These are phyloP conservation scores for Orthosia incerta DNA, from an alignment of 2,888 invertebrate genomes.

Conservation along the genomic window DNA sequence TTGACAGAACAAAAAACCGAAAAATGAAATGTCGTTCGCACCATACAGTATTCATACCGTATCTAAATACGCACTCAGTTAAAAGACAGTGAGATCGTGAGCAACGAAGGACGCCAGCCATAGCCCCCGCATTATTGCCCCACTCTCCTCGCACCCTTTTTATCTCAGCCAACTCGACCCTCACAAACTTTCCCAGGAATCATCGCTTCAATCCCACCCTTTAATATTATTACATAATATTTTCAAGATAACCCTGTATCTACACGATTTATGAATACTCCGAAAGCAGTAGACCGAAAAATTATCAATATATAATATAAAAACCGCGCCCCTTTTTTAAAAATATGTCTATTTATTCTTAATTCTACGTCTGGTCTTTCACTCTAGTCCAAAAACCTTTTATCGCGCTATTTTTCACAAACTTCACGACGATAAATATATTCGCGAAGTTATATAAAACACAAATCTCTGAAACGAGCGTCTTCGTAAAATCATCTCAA, in stretches of 20 bases:
- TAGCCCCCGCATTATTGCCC: conserved; percentile 78
- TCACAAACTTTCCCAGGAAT: conserved; percentile 82
- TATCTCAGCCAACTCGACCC: conserved; percentile 82
- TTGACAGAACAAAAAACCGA: conserved; percentile 17
- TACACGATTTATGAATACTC: conserved; percentile 71
- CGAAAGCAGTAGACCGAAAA: conserved; percentile 67
- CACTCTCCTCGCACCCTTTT: conserved; percentile 83
- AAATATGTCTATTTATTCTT: not conserved
- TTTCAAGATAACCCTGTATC: conserved; percentile 72
- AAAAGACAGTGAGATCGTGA: conserved; percentile 62
- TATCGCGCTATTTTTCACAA: conserved; percentile 21
- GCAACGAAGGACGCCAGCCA: conserved; percentile 61
- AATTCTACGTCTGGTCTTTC: not conserved
- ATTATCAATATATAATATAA: conserved; percentile 61
- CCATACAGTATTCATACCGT: conserved; percentile 44
- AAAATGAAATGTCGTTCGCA: conserved; percentile 29
- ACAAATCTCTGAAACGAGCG: conserved; percentile 39
- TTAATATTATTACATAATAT: conserved; percentile 82
- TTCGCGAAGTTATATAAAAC: conserved; percentile 39
- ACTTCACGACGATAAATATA: conserved; percentile 26
- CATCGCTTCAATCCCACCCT: conserved; percentile 81
- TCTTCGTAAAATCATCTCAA: conserved; percentile 40
- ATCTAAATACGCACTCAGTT: conserved; percentile 62
- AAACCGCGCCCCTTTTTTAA: conserved; percentile 35
- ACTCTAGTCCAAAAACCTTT: conserved; percentile 17